Conservation (phyloP, 1,140 invertebrate species). For the Zaprionus gabonicus region DNA sequence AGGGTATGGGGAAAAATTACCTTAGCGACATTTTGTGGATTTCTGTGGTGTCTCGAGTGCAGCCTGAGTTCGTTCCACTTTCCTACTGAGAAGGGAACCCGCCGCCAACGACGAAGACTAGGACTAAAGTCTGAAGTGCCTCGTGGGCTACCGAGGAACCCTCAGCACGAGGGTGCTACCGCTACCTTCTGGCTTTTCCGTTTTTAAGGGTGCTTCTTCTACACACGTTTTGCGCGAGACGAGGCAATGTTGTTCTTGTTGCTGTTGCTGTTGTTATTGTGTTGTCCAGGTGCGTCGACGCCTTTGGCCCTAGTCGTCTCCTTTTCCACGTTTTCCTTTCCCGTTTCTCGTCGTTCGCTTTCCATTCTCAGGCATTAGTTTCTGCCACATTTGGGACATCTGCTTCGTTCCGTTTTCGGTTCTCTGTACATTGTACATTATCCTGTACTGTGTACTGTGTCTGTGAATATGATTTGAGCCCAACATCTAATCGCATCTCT, state of each 20-base stretch:
- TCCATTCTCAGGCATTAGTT: conserved; percentile 45
- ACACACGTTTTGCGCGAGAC: conserved; percentile 63
- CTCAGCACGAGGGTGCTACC: conserved; percentile 45
- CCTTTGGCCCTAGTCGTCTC: conserved; percentile 14
- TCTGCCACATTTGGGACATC: conserved; percentile 66
- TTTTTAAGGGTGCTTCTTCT: conserved; percentile 70
- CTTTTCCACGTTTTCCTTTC: conserved; percentile 28
- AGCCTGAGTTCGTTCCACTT: conserved; percentile 62
- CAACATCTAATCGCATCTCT: conserved; percentile 19
- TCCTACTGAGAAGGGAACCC: conserved; percentile 23
- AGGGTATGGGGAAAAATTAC: conserved; percentile 32
- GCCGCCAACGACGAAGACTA: background rate
- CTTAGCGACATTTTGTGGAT: conserved; percentile 58
- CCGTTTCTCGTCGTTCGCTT: background rate
- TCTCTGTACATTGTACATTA: conserved; percentile 10
- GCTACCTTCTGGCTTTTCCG: conserved; percentile 48
- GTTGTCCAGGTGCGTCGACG: conserved; percentile 58
- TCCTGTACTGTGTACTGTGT: conserved; percentile 25
- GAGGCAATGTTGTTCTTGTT: background rate
- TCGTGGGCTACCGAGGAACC: conserved; percentile 21
- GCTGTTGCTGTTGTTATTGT: no score
- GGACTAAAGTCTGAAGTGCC: conserved; percentile 61
- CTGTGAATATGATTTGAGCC: conserved; percentile 29
- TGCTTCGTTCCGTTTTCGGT: conserved; percentile 41
- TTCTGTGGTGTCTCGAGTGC: conserved; percentile 36